Evolutionary conservation across 2,797 vertebrate species (phyloP), one percentile per base, ranked within the genome.

Genomic region (Galago senegalensis): DNA sequence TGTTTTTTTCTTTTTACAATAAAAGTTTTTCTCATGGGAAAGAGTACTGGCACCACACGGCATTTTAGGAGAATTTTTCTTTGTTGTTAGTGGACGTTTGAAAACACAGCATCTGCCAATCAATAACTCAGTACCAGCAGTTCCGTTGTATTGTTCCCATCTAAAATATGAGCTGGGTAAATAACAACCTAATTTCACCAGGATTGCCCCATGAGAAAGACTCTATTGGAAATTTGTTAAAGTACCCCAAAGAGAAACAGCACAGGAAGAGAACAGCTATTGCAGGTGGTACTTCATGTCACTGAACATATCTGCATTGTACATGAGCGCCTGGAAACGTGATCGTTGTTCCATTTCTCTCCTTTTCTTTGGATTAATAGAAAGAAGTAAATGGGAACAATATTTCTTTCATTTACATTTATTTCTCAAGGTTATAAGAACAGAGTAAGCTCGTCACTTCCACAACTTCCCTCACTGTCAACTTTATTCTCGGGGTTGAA

Each of bases 1-100:
- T 91, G 86, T 91, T 96, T 91, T 91, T 95, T 96, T 81, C 31
- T 72, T 91, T 96, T 53, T 84, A 97, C 94, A 77, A 69, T 11
- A 92, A 81, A 84, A 25, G 65, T 91, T 85, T 92, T 16, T 89
- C 82, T 84, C 77, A 29, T 84, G 69, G 90, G 97, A 98, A 94
- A 46, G 27, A 87, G 60, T 56, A 87, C 56, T 93, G 95, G 61
- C 37, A 77, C 20, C 80, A 89, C 31, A 46, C 53, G 96, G 5
- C 46, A 37, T 96, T 96, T 96, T 83, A 86, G 75, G 67, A 88
- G 88, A 84, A 37, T 73, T 94, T 87, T 98, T 89, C 13, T 83
- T 97, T 97, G 17, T 18, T 61, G 14, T 81, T 93, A 73, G 2
- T 53, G 29, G 69, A 91, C 40, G 43, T 72, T 95, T 89, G 94